phyloP scores from a whole-genome alignment of 2,888 invertebrate genomes.

The Drosophila macrospina region DNA sequence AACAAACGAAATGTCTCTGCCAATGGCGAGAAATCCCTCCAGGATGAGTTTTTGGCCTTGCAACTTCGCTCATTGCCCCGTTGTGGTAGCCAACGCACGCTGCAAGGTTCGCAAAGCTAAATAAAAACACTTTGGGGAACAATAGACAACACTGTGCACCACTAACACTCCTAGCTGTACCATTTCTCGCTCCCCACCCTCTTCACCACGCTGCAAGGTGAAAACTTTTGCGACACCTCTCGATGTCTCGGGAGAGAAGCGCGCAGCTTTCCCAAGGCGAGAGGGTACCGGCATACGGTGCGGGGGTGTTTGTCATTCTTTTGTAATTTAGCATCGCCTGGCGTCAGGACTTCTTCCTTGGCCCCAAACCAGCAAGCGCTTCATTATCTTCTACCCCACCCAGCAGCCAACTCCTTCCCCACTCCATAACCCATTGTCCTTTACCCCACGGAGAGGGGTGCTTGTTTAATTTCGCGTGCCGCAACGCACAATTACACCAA shows the following conservation, averaged over 20 bases:
- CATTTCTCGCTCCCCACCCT: neutral
- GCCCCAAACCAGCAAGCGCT: slow-evolving; percentile 19
- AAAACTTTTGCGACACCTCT: slow-evolving; percentile 66
- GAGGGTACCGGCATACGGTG: slow-evolving; percentile 3
- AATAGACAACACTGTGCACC: slow-evolving; percentile 59
- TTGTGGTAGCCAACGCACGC: slow-evolving; percentile 12
- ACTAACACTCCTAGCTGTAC: slow-evolving; percentile 32
- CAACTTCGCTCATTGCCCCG: slow-evolving; percentile 7
- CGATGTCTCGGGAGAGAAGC: slow-evolving; percentile 31
- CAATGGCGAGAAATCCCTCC: slow-evolving; percentile 29
- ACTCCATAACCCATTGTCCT: slow-evolving; percentile 9
- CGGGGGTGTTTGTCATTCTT: slow-evolving; percentile 70
- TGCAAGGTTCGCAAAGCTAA: slow-evolving; percentile 42
- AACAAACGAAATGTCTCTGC: slow-evolving; percentile 73
- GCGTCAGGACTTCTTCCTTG: slow-evolving; percentile 26
- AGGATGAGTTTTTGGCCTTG: slow-evolving; percentile 14
- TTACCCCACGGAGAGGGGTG: slow-evolving; percentile 5
- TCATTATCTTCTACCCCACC: slow-evolving; percentile 56
- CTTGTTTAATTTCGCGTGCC: slow-evolving; percentile 71
- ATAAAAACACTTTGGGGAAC: slow-evolving; percentile 81
- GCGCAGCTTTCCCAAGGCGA: neutral
- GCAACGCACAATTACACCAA: slow-evolving; percentile 76
- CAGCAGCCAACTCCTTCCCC: neutral
- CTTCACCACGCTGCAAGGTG: slow-evolving; percentile 8
- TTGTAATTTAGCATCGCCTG: slow-evolving; percentile 70